phyloP scores from a whole-genome alignment of 2,888 invertebrate genomes.

The Cryptus armator region DNA sequence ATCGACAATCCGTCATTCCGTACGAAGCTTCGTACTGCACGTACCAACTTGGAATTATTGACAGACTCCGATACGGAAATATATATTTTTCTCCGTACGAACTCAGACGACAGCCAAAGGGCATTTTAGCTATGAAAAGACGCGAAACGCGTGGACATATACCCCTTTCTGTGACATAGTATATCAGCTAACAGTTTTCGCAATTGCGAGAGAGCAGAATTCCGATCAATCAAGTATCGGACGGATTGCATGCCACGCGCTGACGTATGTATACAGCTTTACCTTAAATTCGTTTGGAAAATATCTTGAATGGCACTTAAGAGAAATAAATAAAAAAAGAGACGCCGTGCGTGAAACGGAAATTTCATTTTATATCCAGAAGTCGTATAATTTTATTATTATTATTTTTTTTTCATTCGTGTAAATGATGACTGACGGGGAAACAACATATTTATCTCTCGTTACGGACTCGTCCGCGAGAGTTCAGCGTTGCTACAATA shows the following conservation, averaged over 20 bases:
- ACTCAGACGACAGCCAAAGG: constrained; percentile 29
- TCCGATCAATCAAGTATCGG: constrained; percentile 57
- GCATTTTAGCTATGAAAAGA: not conserved
- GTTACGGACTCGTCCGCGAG: constrained; percentile 36
- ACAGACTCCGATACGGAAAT: constrained; percentile 15
- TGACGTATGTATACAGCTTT: constrained; percentile 24
- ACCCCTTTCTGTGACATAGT: constrained; percentile 4
- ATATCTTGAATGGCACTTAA: not conserved
- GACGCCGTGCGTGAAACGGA: not conserved
- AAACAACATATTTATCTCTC: constrained; percentile 32
- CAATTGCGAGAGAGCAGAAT: constrained; percentile 51
- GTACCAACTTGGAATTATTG: constrained; percentile 10
- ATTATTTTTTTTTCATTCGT: constrained; percentile 3
- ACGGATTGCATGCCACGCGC: constrained; percentile 51
- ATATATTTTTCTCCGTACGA: not conserved
- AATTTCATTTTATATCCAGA: not conserved
- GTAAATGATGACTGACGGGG: constrained; percentile 2
- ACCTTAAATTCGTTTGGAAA: constrained; percentile 47
- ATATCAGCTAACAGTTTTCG: constrained; percentile 40
- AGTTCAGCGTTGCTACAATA: constrained; percentile 39
- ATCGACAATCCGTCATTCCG: constrained; percentile 31
- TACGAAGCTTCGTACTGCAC: not conserved
- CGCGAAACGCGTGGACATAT: not conserved
- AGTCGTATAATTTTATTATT: not conserved
- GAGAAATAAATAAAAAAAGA: not conserved